These are phyloP conservation scores for Volucella inanis DNA, from an alignment of 2,888 invertebrate genomes.

Conservation along the genomic window DNA sequence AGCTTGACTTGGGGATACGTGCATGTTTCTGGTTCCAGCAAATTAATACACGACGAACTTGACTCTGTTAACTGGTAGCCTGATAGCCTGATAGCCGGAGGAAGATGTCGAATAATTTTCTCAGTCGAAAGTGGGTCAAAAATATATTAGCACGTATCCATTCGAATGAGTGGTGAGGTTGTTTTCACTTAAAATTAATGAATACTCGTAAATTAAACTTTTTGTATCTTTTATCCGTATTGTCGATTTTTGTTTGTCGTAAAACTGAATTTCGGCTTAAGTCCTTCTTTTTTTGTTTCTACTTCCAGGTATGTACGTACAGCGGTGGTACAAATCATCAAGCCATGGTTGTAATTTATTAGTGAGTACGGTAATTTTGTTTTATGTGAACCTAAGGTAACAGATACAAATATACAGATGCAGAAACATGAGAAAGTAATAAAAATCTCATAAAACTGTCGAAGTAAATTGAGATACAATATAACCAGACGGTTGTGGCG, in stretches of 20 bases:
- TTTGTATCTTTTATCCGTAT: neutral
- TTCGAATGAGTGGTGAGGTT: neutral
- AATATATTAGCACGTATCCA: constrained; percentile 45
- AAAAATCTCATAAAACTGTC: constrained; percentile 25
- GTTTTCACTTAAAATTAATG: constrained; percentile 24
- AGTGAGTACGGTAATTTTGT: constrained; percentile 11
- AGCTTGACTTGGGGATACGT: neutral
- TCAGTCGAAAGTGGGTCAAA: constrained; percentile 60
- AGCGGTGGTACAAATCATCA: constrained; percentile 8
- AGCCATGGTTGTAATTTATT: constrained; percentile 30
- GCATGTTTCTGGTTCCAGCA: constrained; percentile 7
- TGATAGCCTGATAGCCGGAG: constrained; percentile 15
- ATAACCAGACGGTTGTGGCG: too few species aligned
- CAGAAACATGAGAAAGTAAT: constrained; percentile 6
- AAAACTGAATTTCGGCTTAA: constrained; percentile 57
- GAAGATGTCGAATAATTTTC: constrained; percentile 35
- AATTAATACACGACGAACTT: constrained; percentile 55
- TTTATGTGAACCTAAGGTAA: constrained; percentile 1
- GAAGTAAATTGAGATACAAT: neutral
- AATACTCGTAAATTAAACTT: neutral
- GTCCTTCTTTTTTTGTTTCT: constrained; percentile 39
- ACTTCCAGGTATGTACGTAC: constrained; percentile 62
- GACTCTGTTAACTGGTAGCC: constrained; percentile 41
- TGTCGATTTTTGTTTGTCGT: constrained; percentile 6
- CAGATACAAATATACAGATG: neutral